Conservation (phyloP, 2,888 invertebrate genomes). For the Charanyca ferruginea region DNA sequence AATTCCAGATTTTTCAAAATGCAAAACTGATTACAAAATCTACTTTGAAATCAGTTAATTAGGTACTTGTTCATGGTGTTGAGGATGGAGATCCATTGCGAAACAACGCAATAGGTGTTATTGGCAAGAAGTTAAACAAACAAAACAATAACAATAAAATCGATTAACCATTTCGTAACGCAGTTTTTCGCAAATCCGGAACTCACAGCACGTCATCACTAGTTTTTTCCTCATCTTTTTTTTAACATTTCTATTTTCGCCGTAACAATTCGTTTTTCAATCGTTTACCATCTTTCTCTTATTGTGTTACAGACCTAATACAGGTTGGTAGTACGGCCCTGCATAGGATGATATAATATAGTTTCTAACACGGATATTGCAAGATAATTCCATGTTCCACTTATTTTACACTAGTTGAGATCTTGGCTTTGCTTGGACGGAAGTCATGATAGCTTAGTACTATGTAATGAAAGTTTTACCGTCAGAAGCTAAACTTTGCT, state of each 20-base stretch:
- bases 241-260: slow-evolving; percentile 15
- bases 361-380: slow-evolving; percentile 82
- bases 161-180: slow-evolving; percentile 34
- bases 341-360: slow-evolving; percentile 82
- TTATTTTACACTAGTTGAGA: slow-evolving; percentile 75
- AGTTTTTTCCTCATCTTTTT: slow-evolving; percentile 13
- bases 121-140: slow-evolving; percentile 3
- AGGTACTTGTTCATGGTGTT: too few species aligned
- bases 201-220: slow-evolving; percentile 13
- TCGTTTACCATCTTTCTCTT: slow-evolving; percentile 47
- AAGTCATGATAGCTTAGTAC: slow-evolving; percentile 61
- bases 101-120: background rate
- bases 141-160: slow-evolving; percentile 25
- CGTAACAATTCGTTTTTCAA: slow-evolving; percentile 25
- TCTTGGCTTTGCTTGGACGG: slow-evolving; percentile 60
- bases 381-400: slow-evolving; percentile 80
- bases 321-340: slow-evolving; percentile 75
- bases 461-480: slow-evolving; percentile 55
- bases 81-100: too few species aligned
- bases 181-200: slow-evolving; percentile 44
- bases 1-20: too few species aligned
- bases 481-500: slow-evolving; percentile 33
- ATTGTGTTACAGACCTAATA: slow-evolving; percentile 64
- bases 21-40: too few species aligned
- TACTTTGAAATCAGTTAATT: too few species aligned